Conservation (phyloP, 2,797 vertebrate species). For the Crax fasciolata region DNA sequence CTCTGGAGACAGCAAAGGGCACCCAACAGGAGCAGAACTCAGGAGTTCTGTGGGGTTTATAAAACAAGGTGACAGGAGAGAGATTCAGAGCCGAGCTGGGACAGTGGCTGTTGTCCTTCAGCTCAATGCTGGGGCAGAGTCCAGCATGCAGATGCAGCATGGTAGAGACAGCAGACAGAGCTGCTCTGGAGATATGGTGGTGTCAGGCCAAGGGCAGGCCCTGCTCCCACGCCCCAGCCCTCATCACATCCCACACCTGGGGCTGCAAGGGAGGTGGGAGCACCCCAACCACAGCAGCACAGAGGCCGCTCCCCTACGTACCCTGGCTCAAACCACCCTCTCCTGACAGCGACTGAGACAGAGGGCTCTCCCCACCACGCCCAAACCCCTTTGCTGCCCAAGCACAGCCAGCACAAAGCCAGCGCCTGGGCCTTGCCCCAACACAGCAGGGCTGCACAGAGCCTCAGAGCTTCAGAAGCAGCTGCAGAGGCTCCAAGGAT, state of each 20-base stretch:
- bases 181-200: not conserved
- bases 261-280: not conserved
- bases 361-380: fast-evolving
- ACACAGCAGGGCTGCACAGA: fast-evolving
- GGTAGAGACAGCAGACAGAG: no score
- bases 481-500: not conserved
- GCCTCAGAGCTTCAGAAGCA: no score
- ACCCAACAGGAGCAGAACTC: not conserved
- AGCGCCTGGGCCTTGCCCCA: fast-evolving
- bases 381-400: not conserved
- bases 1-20: not conserved
- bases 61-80: not conserved
- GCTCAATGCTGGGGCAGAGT: not conserved
- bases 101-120: fast-evolving
- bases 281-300: not conserved
- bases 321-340: fast-evolving
- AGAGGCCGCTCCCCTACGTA: fast-evolving
- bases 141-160: no score
- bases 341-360: no score
- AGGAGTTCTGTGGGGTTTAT: fast-evolving
- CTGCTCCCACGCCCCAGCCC: not conserved
- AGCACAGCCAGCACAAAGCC: not conserved
- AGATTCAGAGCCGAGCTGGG: fast-evolving
- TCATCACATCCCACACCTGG: fast-evolving
- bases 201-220: not conserved